Conservation (phyloP, 1,140 invertebrate species). For the Pseudomyrmex concolor region DNA sequence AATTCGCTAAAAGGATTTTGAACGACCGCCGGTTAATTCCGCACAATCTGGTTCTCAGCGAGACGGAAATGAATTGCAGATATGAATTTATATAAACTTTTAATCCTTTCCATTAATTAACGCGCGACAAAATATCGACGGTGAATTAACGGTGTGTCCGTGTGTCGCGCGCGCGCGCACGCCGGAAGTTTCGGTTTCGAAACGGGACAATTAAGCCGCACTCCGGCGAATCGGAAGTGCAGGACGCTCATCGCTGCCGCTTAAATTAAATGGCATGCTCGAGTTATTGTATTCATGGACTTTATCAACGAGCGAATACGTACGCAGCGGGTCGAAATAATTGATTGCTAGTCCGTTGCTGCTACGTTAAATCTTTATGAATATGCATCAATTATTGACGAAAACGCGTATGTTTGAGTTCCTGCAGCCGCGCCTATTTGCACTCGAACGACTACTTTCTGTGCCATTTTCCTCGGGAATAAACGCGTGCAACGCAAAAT, state of each 20-base stretch:
- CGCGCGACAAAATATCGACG: conserved; percentile 50
- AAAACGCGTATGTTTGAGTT: conserved; percentile 44
- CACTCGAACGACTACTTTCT: conserved; percentile 23
- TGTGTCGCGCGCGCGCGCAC: conserved; percentile 31
- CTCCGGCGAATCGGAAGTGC: conserved; percentile 48
- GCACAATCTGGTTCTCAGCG: conserved; percentile 11
- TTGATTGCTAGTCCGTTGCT: conserved; percentile 47
- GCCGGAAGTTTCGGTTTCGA: conserved; percentile 54
- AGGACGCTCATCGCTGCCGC: conserved; percentile 15
- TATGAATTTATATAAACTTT: conserved; percentile 48
- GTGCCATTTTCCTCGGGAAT: neutral
- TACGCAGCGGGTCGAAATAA: conserved; percentile 52
- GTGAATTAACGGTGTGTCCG: conserved; percentile 54
- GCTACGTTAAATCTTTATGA: conserved; percentile 56
- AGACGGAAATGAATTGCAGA: conserved; percentile 25
- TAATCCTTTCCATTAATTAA: conserved; percentile 50
- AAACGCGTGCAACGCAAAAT: neutral
- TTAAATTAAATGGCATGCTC: conserved; percentile 58
- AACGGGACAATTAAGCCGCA: conserved; percentile 53
- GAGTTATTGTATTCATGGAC: conserved; percentile 51
- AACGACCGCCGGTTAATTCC: conserved; percentile 39
- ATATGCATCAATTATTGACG: conserved; percentile 56
- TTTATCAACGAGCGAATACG: conserved; percentile 52
- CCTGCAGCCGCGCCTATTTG: conserved; percentile 25
- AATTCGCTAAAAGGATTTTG: conserved; percentile 41